Conservation (phyloP, 2,797 vertebrate species). For the Gymnodraco acuticeps region DNA sequence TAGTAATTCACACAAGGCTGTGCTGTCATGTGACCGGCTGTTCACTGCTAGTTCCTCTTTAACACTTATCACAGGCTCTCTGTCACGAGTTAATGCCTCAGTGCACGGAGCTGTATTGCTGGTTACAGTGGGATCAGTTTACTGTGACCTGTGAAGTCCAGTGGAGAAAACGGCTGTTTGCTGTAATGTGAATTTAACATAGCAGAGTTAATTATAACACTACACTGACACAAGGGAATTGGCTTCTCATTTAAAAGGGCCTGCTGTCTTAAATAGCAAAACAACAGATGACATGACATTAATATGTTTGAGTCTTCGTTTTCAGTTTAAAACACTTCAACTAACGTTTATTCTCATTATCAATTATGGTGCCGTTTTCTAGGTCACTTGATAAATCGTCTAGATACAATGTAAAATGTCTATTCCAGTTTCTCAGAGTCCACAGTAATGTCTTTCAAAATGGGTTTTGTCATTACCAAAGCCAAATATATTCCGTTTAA, state of each 20-base stretch:
- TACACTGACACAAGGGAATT: neutral
- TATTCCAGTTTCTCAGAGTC: no score
- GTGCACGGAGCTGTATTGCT: neutral
- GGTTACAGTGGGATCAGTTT: neutral
- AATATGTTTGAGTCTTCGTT: neutral
- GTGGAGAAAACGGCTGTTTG: neutral
- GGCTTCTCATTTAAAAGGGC: neutral
- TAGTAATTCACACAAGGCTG: neutral
- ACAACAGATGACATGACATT: neutral
- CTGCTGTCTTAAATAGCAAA: neutral
- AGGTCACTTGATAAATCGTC: no score
- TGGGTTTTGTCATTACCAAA: no score
- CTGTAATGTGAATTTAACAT: neutral
- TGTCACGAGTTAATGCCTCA: conserved; percentile 66
- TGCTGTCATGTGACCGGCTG: conserved; percentile 62
- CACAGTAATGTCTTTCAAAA: no score
- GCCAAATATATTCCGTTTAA: no score
- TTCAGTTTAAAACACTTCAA: neutral
- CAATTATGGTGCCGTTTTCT: no score
- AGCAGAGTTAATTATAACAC: neutral
- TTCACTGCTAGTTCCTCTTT: conserved; percentile 55
- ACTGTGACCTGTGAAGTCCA: neutral
- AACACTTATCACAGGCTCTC: conserved; percentile 15
- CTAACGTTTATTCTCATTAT: no score
- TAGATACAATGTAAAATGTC: no score